Evolutionary conservation across 2,888 invertebrate genomes (phyloP).

Genomic region (Lasiommata megera): DNA sequence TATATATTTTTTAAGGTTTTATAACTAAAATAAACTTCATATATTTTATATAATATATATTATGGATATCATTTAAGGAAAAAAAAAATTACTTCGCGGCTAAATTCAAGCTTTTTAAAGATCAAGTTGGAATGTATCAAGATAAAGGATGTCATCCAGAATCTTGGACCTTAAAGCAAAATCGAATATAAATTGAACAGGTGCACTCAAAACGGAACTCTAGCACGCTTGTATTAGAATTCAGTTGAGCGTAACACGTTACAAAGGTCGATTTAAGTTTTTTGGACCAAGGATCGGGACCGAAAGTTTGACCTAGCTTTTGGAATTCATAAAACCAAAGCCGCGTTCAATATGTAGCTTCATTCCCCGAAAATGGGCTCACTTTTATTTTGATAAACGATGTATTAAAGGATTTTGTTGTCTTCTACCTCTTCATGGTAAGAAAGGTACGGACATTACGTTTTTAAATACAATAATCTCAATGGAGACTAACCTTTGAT

Average conservation of each 20-base stretch:
- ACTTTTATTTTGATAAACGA: conserved; percentile 10
- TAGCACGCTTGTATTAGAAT: conserved; percentile 45
- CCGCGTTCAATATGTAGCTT: conserved; percentile 53
- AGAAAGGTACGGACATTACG: not conserved
- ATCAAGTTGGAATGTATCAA: conserved; percentile 71
- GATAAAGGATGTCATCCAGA: conserved; percentile 80
- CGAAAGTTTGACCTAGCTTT: conserved; percentile 75
- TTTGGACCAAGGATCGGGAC: conserved; percentile 54
- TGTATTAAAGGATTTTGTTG: conserved; percentile 5
- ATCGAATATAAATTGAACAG: conserved; percentile 37
- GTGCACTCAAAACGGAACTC: conserved; percentile 41
- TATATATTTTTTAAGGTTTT: too few species aligned
- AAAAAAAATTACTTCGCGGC: conserved; percentile 39
- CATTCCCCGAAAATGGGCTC: conserved; percentile 54
- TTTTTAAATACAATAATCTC: not conserved
- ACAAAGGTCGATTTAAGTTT: conserved; percentile 45
- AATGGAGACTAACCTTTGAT: too few species aligned
- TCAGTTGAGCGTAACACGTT: conserved; percentile 37
- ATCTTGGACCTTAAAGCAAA: conserved; percentile 63
- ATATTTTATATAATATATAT: not conserved
- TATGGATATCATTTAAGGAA: conserved; percentile 10
- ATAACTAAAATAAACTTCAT: not conserved
- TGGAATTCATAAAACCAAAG: conserved; percentile 77
- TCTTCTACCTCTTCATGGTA: not conserved
- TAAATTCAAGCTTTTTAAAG: conserved; percentile 58